Evolutionary conservation across 2,888 invertebrate species (phyloP).

Genomic region (Allacma fusca): DNA sequence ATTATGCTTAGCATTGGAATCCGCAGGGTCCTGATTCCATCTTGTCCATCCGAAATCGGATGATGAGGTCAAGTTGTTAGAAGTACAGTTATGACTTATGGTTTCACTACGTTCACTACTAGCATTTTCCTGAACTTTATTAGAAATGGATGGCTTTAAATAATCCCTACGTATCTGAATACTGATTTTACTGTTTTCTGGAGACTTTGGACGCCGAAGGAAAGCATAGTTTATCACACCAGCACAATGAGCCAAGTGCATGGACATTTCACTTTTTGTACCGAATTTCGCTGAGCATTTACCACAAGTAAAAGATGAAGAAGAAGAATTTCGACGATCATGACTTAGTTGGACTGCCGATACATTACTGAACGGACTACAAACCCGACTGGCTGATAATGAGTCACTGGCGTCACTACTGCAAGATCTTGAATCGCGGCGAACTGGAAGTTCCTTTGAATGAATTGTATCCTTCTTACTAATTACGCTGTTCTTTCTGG

Average conservation of each 20-base stretch:
- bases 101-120: neutral
- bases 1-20: neutral
- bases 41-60: constrained; percentile 28
- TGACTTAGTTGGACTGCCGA: neutral
- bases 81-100: neutral
- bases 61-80: neutral
- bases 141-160: constrained; percentile 21
- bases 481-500: neutral
- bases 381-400: neutral
- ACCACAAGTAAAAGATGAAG: constrained; percentile 39
- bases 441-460: neutral
- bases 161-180: constrained; percentile 34
- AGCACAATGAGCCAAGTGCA: constrained; percentile 51
- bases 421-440: neutral
- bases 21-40: constrained; percentile 4
- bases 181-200: constrained; percentile 28
- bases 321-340: neutral
- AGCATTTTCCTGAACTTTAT: constrained; percentile 2
- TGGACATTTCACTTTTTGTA: constrained; percentile 54
- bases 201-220: constrained; percentile 30
- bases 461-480: neutral
- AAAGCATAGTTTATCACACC: constrained; percentile 52
- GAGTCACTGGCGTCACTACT: neutral
- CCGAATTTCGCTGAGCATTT: constrained; percentile 51
- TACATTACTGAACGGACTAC: neutral